Evolutionary conservation across 2,797 vertebrate species (phyloP).

Genomic region (Lateolabrax maculatus): DNA sequence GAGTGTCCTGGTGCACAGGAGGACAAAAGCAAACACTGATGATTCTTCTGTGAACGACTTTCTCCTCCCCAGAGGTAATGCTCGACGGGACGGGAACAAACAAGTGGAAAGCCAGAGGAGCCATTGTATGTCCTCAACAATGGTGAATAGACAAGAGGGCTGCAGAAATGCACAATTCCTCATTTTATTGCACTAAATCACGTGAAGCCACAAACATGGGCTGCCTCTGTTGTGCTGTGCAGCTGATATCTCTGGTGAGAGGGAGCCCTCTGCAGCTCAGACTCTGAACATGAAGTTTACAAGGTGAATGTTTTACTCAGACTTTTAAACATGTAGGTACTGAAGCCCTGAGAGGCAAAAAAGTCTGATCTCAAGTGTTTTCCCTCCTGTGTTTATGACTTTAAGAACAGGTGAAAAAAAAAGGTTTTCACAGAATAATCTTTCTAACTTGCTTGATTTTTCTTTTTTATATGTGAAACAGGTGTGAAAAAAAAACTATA

Average conservation of each 20-base stretch:
- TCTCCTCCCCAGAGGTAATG: too few relatives aligned
- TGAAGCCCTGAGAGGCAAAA: too few relatives aligned
- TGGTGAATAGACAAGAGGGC: background rate
- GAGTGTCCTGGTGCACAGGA: background rate
- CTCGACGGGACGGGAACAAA: background rate
- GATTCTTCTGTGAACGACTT: background rate
- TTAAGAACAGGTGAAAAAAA: too few relatives aligned
- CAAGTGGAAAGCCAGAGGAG: background rate
- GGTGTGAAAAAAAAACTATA: too few relatives aligned
- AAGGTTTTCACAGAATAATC: too few relatives aligned
- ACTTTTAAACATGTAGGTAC: too few relatives aligned
- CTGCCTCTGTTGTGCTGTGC: background rate
- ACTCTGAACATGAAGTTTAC: too few relatives aligned
- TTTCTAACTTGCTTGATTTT: too few relatives aligned
- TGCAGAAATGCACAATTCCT: conserved; percentile 27
- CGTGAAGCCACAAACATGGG: conserved; percentile 12
- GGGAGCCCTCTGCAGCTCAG: conserved; percentile 53
- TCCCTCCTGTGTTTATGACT: too few relatives aligned
- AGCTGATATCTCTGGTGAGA: background rate
- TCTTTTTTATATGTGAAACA: too few relatives aligned
- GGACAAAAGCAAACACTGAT: background rate
- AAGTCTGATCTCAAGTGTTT: too few relatives aligned
- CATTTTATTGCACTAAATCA: conserved; percentile 25
- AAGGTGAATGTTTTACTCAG: too few relatives aligned
- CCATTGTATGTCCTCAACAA: background rate